Percentiles rank a stretch among this genome's conserved stretches.
Conservation (phyloP, 2,888 invertebrate genomes). For the Synergus gifuensis region DNA sequence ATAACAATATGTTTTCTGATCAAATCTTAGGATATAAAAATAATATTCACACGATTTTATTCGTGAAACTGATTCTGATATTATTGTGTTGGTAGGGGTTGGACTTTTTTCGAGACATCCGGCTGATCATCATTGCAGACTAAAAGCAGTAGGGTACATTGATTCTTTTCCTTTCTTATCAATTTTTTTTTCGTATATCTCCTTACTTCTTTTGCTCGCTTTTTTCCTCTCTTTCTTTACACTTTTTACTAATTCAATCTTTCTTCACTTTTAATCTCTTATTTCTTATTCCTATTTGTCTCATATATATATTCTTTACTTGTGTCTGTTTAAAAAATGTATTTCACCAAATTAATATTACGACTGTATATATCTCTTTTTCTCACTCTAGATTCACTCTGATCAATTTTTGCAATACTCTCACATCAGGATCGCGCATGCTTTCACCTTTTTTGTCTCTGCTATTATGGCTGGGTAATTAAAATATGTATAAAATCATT, state of each 20-base stretch:
- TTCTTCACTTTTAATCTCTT: not conserved
- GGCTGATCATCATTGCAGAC: slow-evolving; percentile 76
- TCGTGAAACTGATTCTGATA: slow-evolving; percentile 63
- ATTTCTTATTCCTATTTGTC: not conserved
- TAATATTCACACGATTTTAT: slow-evolving; percentile 23
- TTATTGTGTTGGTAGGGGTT: slow-evolving; percentile 76
- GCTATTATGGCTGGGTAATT: slow-evolving; percentile 1
- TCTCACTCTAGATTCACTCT: not conserved
- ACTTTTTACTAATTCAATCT: slow-evolving; percentile 48
- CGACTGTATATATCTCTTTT: slow-evolving; percentile 6
- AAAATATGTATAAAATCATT: too few species aligned
- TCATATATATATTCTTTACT: not conserved
- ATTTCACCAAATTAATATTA: not conserved
- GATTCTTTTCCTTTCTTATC: slow-evolving; percentile 61
- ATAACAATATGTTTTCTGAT: not conserved
- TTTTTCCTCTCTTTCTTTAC: slow-evolving; percentile 49
- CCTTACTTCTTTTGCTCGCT: slow-evolving; percentile 57
- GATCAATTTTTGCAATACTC: slow-evolving; percentile 8
- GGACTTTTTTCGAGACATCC: slow-evolving; percentile 74
- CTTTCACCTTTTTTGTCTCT: slow-evolving; percentile 12
- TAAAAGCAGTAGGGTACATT: slow-evolving; percentile 77
- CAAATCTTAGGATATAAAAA: slow-evolving; percentile 14
- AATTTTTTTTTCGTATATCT: slow-evolving; percentile 62
- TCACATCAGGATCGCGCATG: slow-evolving; percentile 29
- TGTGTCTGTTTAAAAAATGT: not conserved